Evolutionary conservation across 1,140 invertebrate genomes (phyloP), one percentile per base, ranked within the genome.

Genomic region (Apis mellifera): DNA sequence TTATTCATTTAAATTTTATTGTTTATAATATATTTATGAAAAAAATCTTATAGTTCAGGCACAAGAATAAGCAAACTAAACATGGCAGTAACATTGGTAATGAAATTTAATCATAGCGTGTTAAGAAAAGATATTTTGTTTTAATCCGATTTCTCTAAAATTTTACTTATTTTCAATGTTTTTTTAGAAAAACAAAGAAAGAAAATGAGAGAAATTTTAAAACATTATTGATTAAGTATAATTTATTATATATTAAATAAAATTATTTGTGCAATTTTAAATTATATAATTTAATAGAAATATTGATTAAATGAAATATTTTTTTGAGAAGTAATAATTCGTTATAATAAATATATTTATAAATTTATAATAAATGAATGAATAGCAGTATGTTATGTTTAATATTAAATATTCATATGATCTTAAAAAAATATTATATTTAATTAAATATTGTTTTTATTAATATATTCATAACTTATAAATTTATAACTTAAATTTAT

Each of bases 61-160:
- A 66, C 23, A 17, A 21, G 42, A 59, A 48, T 21, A 7, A 55
- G 59, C 26, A 55, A 42, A 73, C 50, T 65, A 55, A 79, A 55
- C 60, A 65, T 73, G 78, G 50, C 59, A 73, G 50, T 55, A 79
- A 73, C 52, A 73, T 73, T 80, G 50, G 60, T 73, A 80, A 73
- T 80, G 59, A 80, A 73, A 64, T 80, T 73, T 73, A 65, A 73
- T 80, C 59, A 21, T 23, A 64, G 54, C 11, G 7, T 15, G n/a
- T 77, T 55, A 60, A 11, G 32, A 15, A n/a, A 60, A 21, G 9
- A 17, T n/a, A 52, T 12, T 52, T 50, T 19, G 9, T 54, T 52
- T 65, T 69, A 69, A 26, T 78, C 19, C 9, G 12, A n/a, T 26
- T 26, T 69, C 12, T 70, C 8, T n/a, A 11, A 15, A 32, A 50